Evolutionary conservation across 2,113 vertebrate species (phyloP).

Genomic region (Hydrolagus affinis): DNA sequence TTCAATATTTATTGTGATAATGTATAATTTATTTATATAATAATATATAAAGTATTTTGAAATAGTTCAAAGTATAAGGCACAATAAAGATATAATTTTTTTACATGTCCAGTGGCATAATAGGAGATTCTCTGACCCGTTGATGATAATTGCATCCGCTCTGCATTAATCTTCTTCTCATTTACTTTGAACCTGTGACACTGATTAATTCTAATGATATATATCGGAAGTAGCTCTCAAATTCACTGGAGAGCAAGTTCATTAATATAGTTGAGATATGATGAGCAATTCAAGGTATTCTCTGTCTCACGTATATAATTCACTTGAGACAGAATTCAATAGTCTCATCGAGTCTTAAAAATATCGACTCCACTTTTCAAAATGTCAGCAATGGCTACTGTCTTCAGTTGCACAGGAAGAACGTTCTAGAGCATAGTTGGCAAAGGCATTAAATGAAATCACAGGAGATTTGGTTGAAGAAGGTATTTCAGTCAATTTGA

Average conservation of each 20-base stretch:
- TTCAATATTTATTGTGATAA: too few relatives aligned
- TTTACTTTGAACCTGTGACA: conserved; percentile 15
- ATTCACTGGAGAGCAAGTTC: conserved; percentile 29
- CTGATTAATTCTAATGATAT: conserved; percentile 32
- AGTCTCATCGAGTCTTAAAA: neutral
- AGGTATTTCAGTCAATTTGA: too few relatives aligned
- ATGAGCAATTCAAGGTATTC: neutral
- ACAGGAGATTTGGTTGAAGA: too few relatives aligned
- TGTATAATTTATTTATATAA: too few relatives aligned
- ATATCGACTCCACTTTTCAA: neutral
- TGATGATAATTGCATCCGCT: conserved; percentile 28
- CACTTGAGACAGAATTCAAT: neutral
- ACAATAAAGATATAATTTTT: neutral
- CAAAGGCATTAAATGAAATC: too few relatives aligned
- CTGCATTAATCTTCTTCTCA: conserved; percentile 30
- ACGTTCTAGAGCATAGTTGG: neutral
- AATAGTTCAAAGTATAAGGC: too few relatives aligned
- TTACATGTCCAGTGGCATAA: conserved; percentile 28
- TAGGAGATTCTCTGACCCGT: neutral
- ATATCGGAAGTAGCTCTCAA: conserved; percentile 19
- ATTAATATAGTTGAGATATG: conserved; percentile 10
- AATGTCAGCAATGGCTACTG: neutral
- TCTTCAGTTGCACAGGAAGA: neutral
- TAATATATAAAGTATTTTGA: too few relatives aligned
- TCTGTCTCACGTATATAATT: conserved; percentile 3